Evolutionary conservation across 2,797 vertebrate genomes (phyloP).

Genomic region (Galago senegalensis): DNA sequence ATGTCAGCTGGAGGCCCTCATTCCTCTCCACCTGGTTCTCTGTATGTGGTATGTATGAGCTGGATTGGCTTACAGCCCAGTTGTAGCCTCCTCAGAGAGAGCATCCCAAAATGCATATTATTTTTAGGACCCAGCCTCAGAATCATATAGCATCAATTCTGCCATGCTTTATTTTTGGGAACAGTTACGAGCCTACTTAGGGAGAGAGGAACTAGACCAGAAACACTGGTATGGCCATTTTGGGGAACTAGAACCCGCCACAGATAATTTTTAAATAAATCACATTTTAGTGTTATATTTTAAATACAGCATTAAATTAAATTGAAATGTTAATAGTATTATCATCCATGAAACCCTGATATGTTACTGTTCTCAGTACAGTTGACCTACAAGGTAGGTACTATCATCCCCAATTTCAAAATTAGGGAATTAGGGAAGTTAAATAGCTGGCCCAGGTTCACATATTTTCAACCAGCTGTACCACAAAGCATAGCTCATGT

Average conservation of each 20-base stretch:
- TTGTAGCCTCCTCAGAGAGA: neutral
- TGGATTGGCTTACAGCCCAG: neutral
- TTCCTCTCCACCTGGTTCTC: neutral
- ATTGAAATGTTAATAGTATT: neutral
- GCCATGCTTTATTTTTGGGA: neutral
- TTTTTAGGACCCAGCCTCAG: neutral
- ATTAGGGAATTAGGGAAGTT: neutral
- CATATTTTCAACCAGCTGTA: neutral
- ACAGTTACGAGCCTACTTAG: neutral
- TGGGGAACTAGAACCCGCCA: neutral
- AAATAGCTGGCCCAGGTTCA: neutral
- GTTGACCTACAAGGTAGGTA: neutral
- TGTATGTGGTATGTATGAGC: neutral
- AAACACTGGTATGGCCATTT: neutral
- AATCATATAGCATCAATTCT: neutral
- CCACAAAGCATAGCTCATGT: neutral
- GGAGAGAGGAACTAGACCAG: neutral
- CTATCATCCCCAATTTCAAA: neutral
- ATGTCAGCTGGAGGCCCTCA: neutral
- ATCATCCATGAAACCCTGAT: neutral
- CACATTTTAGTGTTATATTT: neutral
- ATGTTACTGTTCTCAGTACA: neutral
- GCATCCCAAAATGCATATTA: neutral
- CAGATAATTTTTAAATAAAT: neutral
- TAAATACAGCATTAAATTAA: neutral